Evolutionary conservation across 2,113 vertebrate species (phyloP).

Genomic region (Myotis lucifugus): DNA sequence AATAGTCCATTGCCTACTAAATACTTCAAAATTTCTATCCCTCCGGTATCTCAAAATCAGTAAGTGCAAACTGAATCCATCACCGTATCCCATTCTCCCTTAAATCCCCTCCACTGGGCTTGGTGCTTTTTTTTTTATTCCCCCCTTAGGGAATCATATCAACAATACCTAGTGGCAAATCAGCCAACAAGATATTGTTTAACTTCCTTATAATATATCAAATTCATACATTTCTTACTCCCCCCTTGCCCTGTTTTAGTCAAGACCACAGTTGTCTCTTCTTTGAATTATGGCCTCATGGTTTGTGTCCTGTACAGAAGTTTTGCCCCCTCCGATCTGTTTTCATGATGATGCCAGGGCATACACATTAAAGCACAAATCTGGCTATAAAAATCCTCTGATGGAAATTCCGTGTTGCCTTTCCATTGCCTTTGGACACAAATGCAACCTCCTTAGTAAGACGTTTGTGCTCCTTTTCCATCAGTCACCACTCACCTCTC

Average conservation of each 20-base stretch:
- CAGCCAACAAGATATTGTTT: neutral
- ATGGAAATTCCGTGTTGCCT: neutral
- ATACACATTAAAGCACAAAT: neutral
- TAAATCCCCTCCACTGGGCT: neutral
- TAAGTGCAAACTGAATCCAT: neutral
- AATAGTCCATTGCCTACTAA: neutral
- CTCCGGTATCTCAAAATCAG: neutral
- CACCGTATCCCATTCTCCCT: no score
- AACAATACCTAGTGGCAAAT: neutral
- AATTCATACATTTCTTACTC: neutral
- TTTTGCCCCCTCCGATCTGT: neutral
- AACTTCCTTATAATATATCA: neutral
- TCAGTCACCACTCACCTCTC: fast-evolving
- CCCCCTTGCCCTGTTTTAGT: neutral
- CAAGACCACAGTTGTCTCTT: neutral
- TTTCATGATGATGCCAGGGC: neutral
- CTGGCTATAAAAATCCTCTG: neutral
- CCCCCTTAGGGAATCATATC: neutral
- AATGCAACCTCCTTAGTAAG: neutral
- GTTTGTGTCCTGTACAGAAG: neutral
- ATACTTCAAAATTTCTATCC: neutral
- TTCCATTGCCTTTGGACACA: neutral
- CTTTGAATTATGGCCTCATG: neutral
- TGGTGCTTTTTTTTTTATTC: neutral
- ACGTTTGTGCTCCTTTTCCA: neutral